Percentiles rank a stretch among this genome's conserved stretches.
Conservation (phyloP, 2,888 invertebrate species). For the Ectobius pallidus region DNA sequence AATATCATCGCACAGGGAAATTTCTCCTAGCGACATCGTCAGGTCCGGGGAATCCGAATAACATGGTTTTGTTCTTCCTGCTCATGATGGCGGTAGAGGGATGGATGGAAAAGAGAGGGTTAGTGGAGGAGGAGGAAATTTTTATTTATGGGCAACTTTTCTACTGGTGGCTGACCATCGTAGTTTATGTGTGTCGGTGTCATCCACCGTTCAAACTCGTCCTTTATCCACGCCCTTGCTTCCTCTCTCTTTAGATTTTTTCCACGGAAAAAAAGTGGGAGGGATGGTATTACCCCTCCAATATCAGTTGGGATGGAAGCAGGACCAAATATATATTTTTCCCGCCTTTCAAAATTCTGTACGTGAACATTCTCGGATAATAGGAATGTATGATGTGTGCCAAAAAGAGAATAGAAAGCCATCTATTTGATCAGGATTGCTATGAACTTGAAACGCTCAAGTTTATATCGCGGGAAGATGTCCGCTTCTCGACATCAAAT, state of each 20-base stretch:
- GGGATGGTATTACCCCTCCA: conserved; percentile 17
- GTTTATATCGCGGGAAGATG: not conserved
- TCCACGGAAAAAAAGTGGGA: conserved; percentile 13
- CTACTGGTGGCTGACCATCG: conserved; percentile 28
- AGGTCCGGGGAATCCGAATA: not conserved
- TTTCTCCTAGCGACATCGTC: conserved; percentile 1
- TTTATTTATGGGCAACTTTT: conserved; percentile 31
- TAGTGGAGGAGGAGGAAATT: conserved; percentile 11
- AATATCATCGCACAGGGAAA: conserved; percentile 23
- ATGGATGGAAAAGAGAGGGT: conserved; percentile 10
- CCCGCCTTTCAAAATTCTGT: conserved; percentile 8
- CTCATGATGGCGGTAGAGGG: conserved; percentile 23
- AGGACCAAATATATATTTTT: conserved; percentile 4
- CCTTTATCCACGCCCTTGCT: conserved; percentile 29
- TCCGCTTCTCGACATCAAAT: not conserved
- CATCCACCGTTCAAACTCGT: conserved; percentile 34
- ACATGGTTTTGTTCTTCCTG: conserved; percentile 29
- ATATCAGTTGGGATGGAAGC: conserved; percentile 24
- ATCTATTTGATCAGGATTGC: not conserved
- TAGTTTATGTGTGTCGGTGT: conserved; percentile 32
- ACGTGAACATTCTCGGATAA: conserved; percentile 9
- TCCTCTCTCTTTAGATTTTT: conserved; percentile 11
- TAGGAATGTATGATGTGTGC: conserved; percentile 7
- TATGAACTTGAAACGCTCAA: too few relatives aligned
- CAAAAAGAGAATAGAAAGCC: not conserved